A percentile compares a stretch with the other conserved stretches of the same genome.
Conservation (phyloP, 2,888 invertebrate genomes). For the Caenorhabditis zanzibari region DNA sequence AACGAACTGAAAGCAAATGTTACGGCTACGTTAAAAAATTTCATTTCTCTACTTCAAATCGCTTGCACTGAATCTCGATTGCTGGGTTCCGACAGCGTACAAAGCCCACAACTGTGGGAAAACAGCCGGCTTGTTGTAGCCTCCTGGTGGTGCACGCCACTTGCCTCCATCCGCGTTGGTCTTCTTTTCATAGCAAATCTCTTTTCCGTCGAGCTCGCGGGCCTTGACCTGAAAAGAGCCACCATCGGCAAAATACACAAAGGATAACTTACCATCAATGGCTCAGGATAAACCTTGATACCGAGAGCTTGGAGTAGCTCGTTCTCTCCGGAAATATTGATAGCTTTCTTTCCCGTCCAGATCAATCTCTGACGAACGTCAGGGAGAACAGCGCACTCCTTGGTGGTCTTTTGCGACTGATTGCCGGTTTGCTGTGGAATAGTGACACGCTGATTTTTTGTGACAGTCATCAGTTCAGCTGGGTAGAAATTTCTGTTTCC, state of each 20-base stretch:
- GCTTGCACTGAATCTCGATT: not conserved
- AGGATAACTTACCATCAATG: slow-evolving; percentile 32
- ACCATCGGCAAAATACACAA: too few species aligned
- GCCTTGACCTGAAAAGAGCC: slow-evolving; percentile 9
- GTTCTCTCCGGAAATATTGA: slow-evolving; percentile 10
- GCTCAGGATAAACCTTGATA: slow-evolving; percentile 46
- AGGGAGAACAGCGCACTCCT: slow-evolving; percentile 67
- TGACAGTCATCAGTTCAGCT: slow-evolving; percentile 67
- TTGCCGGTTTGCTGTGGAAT: slow-evolving; percentile 67
- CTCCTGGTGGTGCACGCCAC: slow-evolving; percentile 30
- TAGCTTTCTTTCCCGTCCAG: slow-evolving; percentile 35
- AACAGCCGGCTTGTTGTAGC: slow-evolving; percentile 1
- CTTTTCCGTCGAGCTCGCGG: slow-evolving; percentile 35
- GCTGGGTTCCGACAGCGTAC: slow-evolving; percentile 27
- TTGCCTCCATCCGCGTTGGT: slow-evolving; percentile 27
- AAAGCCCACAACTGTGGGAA: slow-evolving; percentile 47
- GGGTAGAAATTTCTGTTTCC: slow-evolving; percentile 69
- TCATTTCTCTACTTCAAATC: slow-evolving; percentile 8
- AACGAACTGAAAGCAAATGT: slow-evolving; percentile 3
- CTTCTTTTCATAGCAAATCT: slow-evolving; percentile 9
- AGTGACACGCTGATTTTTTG: slow-evolving; percentile 72
- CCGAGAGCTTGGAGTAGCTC: slow-evolving; percentile 36
- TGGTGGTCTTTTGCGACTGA: slow-evolving; percentile 67
- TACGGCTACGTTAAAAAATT: too few species aligned
- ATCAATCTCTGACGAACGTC: slow-evolving; percentile 54